Percentiles rank a stretch among this genome's conserved stretches.
These are phyloP conservation scores for Temnothorax ravouxi DNA, from an alignment of 2,888 invertebrate genomes.

Conservation along the genomic window DNA sequence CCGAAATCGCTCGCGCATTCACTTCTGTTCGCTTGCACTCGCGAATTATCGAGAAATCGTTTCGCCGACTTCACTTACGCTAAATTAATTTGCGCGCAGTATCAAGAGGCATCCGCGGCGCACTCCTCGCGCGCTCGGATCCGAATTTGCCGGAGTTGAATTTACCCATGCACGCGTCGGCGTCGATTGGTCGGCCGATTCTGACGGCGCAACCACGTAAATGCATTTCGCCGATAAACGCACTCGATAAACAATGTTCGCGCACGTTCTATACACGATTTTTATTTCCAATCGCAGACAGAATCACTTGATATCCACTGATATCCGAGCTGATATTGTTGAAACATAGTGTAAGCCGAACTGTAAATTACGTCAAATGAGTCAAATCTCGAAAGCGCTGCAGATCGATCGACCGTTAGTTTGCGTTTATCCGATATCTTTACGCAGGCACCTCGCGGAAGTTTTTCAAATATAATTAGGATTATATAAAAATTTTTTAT, in stretches of 20 bases:
- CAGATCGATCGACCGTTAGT: background rate
- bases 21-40: constrained; percentile 45
- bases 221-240: constrained; percentile 20
- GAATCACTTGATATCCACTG: background rate
- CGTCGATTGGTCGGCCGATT: background rate
- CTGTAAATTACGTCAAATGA: background rate
- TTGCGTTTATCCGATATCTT: background rate
- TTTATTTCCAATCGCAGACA: constrained; percentile 22
- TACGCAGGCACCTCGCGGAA: background rate
- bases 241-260: constrained; percentile 8
- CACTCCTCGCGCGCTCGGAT: background rate
- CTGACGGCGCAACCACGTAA: background rate
- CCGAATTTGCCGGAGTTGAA: constrained; percentile 3
- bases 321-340: constrained; percentile 23
- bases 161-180: background rate
- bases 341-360: background rate
- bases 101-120: constrained; percentile 5
- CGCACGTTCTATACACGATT: background rate
- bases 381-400: background rate
- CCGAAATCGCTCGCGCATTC: constrained; percentile 23
- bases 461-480: background rate
- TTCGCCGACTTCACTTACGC: constrained; percentile 60
- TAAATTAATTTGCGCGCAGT: constrained; percentile 60
- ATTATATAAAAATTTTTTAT: background rate
- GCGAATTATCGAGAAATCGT: constrained; percentile 44